phyloP scores from a whole-genome alignment of 2,797 vertebrate species.

The Alcedo atthis region DNA sequence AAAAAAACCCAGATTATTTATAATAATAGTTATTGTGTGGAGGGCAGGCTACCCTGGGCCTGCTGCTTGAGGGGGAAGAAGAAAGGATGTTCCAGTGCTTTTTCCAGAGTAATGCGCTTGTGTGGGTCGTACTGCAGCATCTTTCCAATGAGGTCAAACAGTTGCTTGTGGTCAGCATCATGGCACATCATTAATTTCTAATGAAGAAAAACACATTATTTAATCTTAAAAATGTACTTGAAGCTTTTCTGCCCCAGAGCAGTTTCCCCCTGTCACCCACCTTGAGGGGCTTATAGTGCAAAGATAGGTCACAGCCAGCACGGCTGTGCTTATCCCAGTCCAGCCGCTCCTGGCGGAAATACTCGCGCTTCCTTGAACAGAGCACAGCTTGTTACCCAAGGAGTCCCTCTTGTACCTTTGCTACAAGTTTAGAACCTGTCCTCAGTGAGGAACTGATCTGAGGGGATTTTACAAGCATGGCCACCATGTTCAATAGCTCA shows the following conservation, averaged over 20 bases:
- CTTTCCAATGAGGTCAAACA: slow-evolving; percentile 88
- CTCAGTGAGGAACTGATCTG: background rate
- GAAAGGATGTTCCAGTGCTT: slow-evolving; percentile 86
- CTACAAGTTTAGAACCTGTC: background rate
- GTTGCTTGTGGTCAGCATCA: slow-evolving; percentile 80
- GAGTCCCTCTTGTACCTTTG: background rate
- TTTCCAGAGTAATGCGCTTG: slow-evolving; percentile 83
- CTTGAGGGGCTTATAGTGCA: slow-evolving; percentile 88
- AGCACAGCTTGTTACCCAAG: background rate
- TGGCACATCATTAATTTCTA: slow-evolving; percentile 87
- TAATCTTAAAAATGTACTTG: background rate
- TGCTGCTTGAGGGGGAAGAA: slow-evolving; percentile 62
- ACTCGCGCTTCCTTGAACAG: slow-evolving; percentile 83
- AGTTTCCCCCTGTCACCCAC: slow-evolving; percentile 44
- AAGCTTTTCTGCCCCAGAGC: background rate
- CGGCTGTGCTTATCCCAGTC: slow-evolving; percentile 88
- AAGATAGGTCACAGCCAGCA: slow-evolving; percentile 83
- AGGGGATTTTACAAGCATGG: too few relatives aligned
- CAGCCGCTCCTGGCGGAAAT: slow-evolving; percentile 81
- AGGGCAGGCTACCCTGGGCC: too few relatives aligned
- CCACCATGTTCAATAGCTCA: background rate
- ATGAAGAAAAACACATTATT: background rate
- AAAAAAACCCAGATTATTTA: too few relatives aligned
- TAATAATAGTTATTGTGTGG: too few relatives aligned
- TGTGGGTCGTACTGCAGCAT: slow-evolving; percentile 89